Percentiles rank a stretch among this genome's conserved stretches.
Evolutionary conservation across 53 echinoderm and acorn worm species (phyloP).

Genomic region (Echinometra lucunter): DNA sequence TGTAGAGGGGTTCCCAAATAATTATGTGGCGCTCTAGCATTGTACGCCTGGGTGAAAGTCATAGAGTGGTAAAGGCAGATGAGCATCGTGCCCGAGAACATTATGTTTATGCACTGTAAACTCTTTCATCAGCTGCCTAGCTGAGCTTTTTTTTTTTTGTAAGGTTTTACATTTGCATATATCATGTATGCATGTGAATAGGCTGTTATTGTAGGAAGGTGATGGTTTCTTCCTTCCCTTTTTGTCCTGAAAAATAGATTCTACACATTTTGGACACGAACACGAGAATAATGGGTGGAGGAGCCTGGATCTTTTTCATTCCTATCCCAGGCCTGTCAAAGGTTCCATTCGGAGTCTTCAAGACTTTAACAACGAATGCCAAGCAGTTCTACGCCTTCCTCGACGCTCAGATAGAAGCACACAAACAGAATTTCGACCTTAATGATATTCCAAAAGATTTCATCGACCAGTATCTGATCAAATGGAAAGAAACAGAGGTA

Average conservation of each 20-base stretch:
- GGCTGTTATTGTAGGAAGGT: too few species aligned
- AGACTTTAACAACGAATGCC: not conserved
- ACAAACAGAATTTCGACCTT: not conserved
- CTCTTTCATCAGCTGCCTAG: too few species aligned
- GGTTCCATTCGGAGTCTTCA: not conserved
- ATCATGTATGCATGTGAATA: too few species aligned
- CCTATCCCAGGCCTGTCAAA: constrained; percentile 1
- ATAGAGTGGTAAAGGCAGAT: too few species aligned
- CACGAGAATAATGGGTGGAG: not conserved
- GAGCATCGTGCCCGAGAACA: too few species aligned
- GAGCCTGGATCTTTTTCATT: not conserved
- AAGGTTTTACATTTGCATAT: too few species aligned
- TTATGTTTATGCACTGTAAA: too few species aligned
- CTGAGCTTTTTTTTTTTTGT: too few species aligned
- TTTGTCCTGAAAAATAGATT: not conserved
- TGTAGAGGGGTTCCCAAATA: too few species aligned
- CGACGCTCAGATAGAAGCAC: not conserved
- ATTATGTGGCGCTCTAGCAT: too few species aligned
- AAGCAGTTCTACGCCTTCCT: not conserved
- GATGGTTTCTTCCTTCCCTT: too few species aligned
- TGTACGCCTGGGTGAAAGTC: too few species aligned
- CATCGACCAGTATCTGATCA: constrained; percentile 36
- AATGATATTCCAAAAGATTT: not conserved
- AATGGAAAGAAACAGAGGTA: constrained; percentile 2
- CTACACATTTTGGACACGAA: not conserved